Base-by-base conservation (phyloP, 1,140 invertebrate species). In the Idris sp. region DNA sequence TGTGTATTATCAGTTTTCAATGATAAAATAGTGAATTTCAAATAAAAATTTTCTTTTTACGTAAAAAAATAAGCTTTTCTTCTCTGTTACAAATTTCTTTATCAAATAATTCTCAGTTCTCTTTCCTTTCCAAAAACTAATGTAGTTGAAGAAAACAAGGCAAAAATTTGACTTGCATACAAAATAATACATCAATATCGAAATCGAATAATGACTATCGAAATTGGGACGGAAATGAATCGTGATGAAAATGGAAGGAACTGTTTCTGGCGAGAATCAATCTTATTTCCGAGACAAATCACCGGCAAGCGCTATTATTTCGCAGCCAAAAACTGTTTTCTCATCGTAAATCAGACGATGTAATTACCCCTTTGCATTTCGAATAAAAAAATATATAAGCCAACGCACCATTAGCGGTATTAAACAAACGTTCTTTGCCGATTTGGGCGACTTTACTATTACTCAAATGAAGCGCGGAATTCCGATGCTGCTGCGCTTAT, bases 301-400 rank as follows among this genome's bases (percentile, higher is more conserved):
- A n/a, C n/a, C n/a, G n/a, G n/a, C n/a, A n/a, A n/a, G n/a, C n/a
- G n/a, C n/a, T n/a, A n/a, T n/a, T n/a, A n/a, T n/a, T 28, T 61
- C 46, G 59, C 18, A 54, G 56, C 25, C 56, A 74, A 74, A 74
- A 76, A 67, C 74, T 71, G 65, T 76, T 49, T 54, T 41, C 59
- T 40, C 58, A 43, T 25, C 53, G 79, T 81, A 80, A 80, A 82
- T 78, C 80, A 72, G 64, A 19, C 41, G 30, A 30, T 56, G 26
- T 30, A n/a, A n/a, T n/a, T n/a, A n/a, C n/a, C n/a, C n/a, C n/a
- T n/a, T n/a, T n/a, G n/a, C n/a, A n/a, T n/a, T n/a, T n/a, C n/a
- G n/a, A n/a, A n/a, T n/a, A n/a, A n/a, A n/a, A n/a, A n/a, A n/a
- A n/a, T n/a, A n/a, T n/a, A n/a, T n/a, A n/a, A n/a, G n/a, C n/a